A percentile compares a stretch with the other conserved stretches of the same genome.
Evolutionary conservation across 2,113 vertebrate genomes (phyloP).

Genomic region (Cygnus buccinator): DNA sequence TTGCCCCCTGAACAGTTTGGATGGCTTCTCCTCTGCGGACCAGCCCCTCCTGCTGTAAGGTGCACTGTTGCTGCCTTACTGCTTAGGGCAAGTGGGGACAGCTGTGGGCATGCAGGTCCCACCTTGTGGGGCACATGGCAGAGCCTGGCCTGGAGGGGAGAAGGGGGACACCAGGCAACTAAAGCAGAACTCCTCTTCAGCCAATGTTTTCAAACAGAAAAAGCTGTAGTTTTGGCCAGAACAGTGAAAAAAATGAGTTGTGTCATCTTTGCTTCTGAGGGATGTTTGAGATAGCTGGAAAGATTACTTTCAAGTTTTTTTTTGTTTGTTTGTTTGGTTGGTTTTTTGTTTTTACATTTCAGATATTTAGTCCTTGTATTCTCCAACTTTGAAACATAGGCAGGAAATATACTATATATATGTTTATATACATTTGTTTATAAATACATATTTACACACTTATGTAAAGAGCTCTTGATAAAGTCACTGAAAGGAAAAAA

Average conservation of each 20-base stretch:
- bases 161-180: rapidly evolving
- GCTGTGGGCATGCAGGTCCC: background rate
- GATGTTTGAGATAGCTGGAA: background rate
- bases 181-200: background rate
- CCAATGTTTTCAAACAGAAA: background rate
- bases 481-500: background rate
- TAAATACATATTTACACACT: background rate
- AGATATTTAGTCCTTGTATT: background rate
- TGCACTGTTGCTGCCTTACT: background rate
- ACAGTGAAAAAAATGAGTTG: background rate
- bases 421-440: background rate
- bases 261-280: background rate
- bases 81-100: background rate
- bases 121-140: background rate
- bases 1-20: background rate
- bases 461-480: background rate
- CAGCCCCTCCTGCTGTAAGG: background rate
- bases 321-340: too few relatives aligned
- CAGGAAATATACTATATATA: background rate
- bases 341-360: background rate
- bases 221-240: background rate
- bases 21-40: background rate
- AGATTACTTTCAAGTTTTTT: background rate
- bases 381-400: background rate
- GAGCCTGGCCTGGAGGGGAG: background rate